A percentile compares a stretch with the other conserved stretches of the same genome.
These are phyloP conservation scores for Gobius niger DNA, from an alignment of 2,113 vertebrate genomes.

Conservation along the genomic window DNA sequence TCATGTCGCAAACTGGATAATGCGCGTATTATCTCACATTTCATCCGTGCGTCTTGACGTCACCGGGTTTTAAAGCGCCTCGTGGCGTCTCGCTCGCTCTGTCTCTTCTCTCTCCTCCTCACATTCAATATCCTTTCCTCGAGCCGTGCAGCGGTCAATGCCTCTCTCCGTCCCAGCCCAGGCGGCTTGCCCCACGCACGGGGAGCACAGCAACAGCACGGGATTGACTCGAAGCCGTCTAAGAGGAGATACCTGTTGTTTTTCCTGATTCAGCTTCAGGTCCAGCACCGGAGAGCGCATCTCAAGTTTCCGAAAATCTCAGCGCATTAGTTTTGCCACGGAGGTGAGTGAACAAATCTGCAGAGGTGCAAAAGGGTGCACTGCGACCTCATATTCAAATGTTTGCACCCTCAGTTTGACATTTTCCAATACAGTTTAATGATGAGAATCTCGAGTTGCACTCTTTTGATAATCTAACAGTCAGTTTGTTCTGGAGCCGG, in stretches of 20 bases:
- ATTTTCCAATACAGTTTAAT: too few relatives aligned
- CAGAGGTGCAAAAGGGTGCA: too few relatives aligned
- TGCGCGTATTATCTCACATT: not conserved
- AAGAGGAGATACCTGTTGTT: not conserved
- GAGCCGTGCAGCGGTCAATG: slow-evolving; percentile 58
- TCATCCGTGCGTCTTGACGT: slow-evolving; percentile 54
- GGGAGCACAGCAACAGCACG: slow-evolving; percentile 49
- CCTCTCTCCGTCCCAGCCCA: slow-evolving; percentile 43
- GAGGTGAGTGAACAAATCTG: slow-evolving; percentile 46
- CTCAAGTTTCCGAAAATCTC: slow-evolving; percentile 20
- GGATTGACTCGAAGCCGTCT: slow-evolving; percentile 54
- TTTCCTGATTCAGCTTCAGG: not conserved
- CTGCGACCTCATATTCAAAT: too few relatives aligned
- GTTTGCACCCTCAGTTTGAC: too few relatives aligned
- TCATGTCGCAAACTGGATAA: too few relatives aligned
- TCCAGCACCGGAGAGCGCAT: not conserved
- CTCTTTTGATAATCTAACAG: too few relatives aligned
- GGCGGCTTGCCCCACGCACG: slow-evolving; percentile 58
- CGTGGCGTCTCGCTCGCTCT: slow-evolving; percentile 18
- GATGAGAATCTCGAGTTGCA: too few relatives aligned
- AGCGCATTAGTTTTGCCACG: slow-evolving; percentile 28
- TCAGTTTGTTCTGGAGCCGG: too few relatives aligned
- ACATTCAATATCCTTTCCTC: slow-evolving; percentile 26
- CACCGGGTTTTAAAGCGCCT: slow-evolving; percentile 65
- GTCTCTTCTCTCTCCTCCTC: slow-evolving; percentile 24